These are phyloP conservation scores for Atopsyche davidsoni DNA, from an alignment of 1,140 invertebrate species.

Conservation along the genomic window DNA sequence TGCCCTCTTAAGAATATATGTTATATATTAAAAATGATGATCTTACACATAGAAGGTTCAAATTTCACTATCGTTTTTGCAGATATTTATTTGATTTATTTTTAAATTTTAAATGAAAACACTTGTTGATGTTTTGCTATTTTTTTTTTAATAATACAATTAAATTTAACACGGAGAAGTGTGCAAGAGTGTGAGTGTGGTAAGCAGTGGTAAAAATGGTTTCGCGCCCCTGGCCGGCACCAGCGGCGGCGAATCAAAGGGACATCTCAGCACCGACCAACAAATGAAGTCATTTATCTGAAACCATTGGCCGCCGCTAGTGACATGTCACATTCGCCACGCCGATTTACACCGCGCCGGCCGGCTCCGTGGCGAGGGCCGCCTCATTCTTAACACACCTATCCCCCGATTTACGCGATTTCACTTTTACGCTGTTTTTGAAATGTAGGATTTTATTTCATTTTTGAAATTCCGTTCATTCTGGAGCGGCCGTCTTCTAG, in stretches of 20 bases:
- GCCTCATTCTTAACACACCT: constrained; percentile 15
- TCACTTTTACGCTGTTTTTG: too few species aligned
- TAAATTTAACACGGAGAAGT: background rate
- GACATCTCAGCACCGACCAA: constrained; percentile 15
- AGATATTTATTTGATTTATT: too few species aligned
- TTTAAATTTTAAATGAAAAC: too few species aligned
- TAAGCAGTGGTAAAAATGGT: constrained; percentile 1
- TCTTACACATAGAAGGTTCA: too few species aligned
- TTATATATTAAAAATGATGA: too few species aligned
- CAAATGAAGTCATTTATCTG: constrained; percentile 32
- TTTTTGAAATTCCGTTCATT: too few species aligned
- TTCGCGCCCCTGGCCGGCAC: constrained; percentile 1
- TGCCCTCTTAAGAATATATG: too few species aligned
- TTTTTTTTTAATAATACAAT: background rate
- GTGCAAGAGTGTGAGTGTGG: background rate
- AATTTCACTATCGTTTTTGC: too few species aligned
- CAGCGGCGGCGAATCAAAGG: constrained; percentile 25
- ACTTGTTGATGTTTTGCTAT: background rate
- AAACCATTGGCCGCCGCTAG: constrained; percentile 29
- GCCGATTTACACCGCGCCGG: constrained; percentile 23
- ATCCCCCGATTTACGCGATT: too few species aligned
- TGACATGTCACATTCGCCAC: constrained; percentile 31
- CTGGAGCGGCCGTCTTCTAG: too few species aligned
- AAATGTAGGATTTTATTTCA: too few species aligned
- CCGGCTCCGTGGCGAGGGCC: background rate